These are phyloP conservation scores for Heliconius hewitsoni DNA, from an alignment of 1,140 invertebrate genomes.

Conservation along the genomic window DNA sequence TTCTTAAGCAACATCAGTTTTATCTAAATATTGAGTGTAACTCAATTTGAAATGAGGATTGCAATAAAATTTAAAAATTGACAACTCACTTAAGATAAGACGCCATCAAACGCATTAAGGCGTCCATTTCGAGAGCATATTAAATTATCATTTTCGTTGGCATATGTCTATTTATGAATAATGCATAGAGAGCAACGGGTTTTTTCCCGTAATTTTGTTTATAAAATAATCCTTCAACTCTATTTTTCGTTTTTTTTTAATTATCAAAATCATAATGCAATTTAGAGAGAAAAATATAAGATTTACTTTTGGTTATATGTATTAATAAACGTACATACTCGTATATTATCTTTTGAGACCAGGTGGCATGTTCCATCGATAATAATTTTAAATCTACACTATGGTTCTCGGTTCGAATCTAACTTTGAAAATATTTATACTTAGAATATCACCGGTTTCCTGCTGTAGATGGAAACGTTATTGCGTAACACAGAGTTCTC, in stretches of 20 bases:
- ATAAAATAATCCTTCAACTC: background rate
- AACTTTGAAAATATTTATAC: too few species aligned
- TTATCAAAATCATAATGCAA: too few species aligned
- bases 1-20: background rate
- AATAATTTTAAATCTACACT: too few species aligned
- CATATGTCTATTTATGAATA: background rate
- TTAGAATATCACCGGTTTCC: too few species aligned
- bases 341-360: too few species aligned
- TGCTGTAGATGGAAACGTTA: background rate
- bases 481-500: background rate
- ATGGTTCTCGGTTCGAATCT: too few species aligned
- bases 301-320: too few species aligned
- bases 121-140: background rate
- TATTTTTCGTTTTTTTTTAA: too few species aligned
- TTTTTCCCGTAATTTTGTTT: background rate
- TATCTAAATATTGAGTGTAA: background rate
- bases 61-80: background rate
- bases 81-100: background rate
- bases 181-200: background rate
- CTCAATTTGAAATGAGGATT: background rate
- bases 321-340: too few species aligned
- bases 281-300: too few species aligned
- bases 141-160: background rate
- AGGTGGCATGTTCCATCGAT: too few species aligned
- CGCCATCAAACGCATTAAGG: background rate